Evolutionary conservation across 1,140 invertebrate species (phyloP), one percentile per base, ranked within the genome.

Genomic region (Stegodyphus mimosarum): DNA sequence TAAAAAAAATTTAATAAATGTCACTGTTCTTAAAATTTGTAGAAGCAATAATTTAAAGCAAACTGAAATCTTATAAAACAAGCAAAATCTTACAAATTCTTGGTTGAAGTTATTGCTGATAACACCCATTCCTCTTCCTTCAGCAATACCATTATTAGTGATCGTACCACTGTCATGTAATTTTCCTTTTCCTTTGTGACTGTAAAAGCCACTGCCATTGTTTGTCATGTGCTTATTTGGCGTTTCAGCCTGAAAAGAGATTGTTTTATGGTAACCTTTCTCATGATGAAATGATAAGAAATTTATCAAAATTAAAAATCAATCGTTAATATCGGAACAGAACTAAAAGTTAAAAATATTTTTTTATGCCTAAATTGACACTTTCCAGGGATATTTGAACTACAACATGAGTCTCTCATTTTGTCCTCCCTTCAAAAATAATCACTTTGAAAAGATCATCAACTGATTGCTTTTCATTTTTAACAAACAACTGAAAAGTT

Each of bases 31-130:
- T 60, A 60, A 60, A 60, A 9, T 60, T 1, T 10, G 2, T 10
- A 60, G 9, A 10, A 9, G 15, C 55, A 60, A 60, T 10, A 60
- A 60, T 15, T 60, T 10, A 9, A 60, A 10, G 55, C 55, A 60
- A 33, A 33, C 33, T 33, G 33, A 33, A 33, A 10, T 60, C 55
- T 60, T 18, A 69, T 48, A 15, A 9, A 60, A 60, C 9, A 60
- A 60, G 15, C 55, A 60, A 72, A 75, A 33, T 88, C 90, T 87
- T 88, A 90, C 90, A 89, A 91, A 91, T 74, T 91, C 90, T 83
- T 90, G 89, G 83, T 89, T 89, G 81, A 90, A 89, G 72, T 80
- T 87, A 84, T 88, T 88, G 88, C 79, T 89, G 89, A 64, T 89
- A 87, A 73, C 89, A 87, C n/a, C 89, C 87, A 69, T 87, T 75